These are phyloP conservation scores for Phallusia fumigata DNA, from an alignment of 23 tunicate genomes.

Conservation along the genomic window DNA sequence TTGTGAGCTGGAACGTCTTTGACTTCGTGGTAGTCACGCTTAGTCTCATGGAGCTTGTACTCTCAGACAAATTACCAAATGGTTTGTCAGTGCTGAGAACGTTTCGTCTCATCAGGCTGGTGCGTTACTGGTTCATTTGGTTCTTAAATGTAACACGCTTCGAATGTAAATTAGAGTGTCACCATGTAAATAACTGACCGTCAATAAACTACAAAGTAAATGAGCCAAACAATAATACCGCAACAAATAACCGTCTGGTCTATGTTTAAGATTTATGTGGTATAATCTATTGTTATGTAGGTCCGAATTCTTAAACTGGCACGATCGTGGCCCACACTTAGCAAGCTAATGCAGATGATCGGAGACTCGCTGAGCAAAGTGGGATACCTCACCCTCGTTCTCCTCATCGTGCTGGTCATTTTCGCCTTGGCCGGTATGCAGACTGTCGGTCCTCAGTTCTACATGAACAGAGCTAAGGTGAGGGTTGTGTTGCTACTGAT, in stretches of 20 bases:
- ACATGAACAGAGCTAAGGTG: slow-evolving; percentile 52
- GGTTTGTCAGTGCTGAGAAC: slow-evolving; percentile 76
- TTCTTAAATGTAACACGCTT: too few species aligned
- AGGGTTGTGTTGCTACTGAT: neutral
- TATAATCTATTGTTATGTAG: slow-evolving; percentile 40
- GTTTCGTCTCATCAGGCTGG: slow-evolving; percentile 79
- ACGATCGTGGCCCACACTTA: slow-evolving; percentile 76
- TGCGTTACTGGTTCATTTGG: slow-evolving; percentile 17
- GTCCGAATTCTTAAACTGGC: slow-evolving; percentile 87
- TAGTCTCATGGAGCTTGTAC: slow-evolving; percentile 64
- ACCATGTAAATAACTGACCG: too few species aligned
- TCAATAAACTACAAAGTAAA: too few species aligned
- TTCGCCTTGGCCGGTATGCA: slow-evolving; percentile 95
- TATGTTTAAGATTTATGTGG: too few species aligned
- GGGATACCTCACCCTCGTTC: slow-evolving; percentile 79
- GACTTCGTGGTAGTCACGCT: slow-evolving; percentile 84
- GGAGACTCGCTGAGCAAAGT: slow-evolving; percentile 83
- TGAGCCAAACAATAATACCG: too few species aligned
- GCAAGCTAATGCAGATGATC: slow-evolving; percentile 84
- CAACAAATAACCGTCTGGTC: too few species aligned
- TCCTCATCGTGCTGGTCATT: slow-evolving; percentile 74
- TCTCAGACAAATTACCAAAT: slow-evolving; percentile 60
- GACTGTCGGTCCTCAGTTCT: slow-evolving; percentile 58
- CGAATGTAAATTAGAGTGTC: too few species aligned
- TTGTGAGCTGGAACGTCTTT: slow-evolving; percentile 71